Evolutionary conservation across 35 echinoderm and acorn worm species (phyloP).

Genomic region (Strongylocentrotus purpuratus): DNA sequence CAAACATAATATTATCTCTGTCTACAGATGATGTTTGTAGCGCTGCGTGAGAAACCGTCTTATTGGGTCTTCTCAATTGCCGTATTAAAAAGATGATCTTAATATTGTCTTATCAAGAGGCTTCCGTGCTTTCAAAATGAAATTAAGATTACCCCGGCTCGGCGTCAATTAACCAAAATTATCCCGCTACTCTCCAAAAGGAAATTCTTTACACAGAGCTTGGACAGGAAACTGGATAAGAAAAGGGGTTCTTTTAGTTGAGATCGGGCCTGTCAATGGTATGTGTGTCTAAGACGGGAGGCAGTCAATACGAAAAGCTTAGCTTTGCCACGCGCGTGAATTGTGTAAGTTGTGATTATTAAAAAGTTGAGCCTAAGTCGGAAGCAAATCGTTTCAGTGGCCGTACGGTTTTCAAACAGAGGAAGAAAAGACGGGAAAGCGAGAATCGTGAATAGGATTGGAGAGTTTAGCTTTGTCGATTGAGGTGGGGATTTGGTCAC

Average conservation of each 20-base stretch:
- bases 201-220: background rate
- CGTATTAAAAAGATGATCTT: background rate
- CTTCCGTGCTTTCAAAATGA: background rate
- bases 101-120: background rate
- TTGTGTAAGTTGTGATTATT: conserved; percentile 47
- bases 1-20: background rate
- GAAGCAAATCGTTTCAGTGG: conserved; percentile 42
- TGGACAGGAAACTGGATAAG: background rate
- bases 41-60: too few relatives aligned
- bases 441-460: conserved; percentile 45
- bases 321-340: background rate
- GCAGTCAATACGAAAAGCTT: background rate
- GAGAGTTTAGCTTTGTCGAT: conserved; percentile 48
- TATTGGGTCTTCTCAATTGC: background rate
- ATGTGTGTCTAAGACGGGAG: background rate
- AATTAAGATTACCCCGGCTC: background rate
- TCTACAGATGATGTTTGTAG: background rate
- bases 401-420: background rate
- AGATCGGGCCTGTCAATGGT: background rate
- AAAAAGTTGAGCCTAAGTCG: conserved; percentile 33
- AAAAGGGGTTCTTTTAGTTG: background rate
- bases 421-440: background rate
- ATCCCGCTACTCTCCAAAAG: background rate
- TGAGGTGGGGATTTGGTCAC: conserved; percentile 46
- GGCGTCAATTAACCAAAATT: conserved; percentile 38